Conservation (phyloP, 1,140 invertebrate species). For the Drosophila ercepeae region DNA sequence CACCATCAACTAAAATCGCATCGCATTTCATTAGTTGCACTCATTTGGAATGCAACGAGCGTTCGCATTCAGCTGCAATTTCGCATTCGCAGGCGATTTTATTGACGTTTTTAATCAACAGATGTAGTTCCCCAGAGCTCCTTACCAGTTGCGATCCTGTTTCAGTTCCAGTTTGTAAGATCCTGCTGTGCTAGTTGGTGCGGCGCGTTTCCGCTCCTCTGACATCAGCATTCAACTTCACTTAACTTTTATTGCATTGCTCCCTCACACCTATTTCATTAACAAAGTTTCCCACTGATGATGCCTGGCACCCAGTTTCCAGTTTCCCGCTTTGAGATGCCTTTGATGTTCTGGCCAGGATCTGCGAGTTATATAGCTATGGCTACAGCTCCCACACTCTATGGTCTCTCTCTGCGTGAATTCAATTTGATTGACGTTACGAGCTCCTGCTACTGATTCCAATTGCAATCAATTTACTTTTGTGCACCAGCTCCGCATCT, state of each 20-base stretch:
- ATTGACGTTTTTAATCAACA: constrained; percentile 81
- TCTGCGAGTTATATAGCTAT: constrained; percentile 3
- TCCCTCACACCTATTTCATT: constrained; percentile 73
- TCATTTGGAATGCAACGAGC: constrained; percentile 72
- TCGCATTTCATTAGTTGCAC: constrained; percentile 71
- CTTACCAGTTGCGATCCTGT: neutral
- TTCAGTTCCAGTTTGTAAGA: neutral
- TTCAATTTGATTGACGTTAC: constrained; percentile 82
- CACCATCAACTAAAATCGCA: constrained; percentile 49
- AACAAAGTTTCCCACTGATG: constrained; percentile 81
- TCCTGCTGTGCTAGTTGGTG: neutral
- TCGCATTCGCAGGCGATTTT: constrained; percentile 69
- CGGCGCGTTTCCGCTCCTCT: constrained; percentile 17
- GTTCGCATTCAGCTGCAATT: constrained; percentile 75
- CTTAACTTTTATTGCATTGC: constrained; percentile 79
- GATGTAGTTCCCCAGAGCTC: constrained; percentile 22
- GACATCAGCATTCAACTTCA: constrained; percentile 64
- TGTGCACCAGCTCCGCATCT: constrained; percentile 68
- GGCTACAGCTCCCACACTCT: constrained; percentile 9
- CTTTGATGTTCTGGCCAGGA: constrained; percentile 35
- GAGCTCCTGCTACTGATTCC: constrained; percentile 81
- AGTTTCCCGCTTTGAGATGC: constrained; percentile 4
- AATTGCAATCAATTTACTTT: constrained; percentile 83
- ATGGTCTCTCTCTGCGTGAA: constrained; percentile 60
- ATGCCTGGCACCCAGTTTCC: constrained; percentile 13